Evolutionary conservation across 2,113 vertebrate species (phyloP).

Genomic region (Orycteropus afer): DNA sequence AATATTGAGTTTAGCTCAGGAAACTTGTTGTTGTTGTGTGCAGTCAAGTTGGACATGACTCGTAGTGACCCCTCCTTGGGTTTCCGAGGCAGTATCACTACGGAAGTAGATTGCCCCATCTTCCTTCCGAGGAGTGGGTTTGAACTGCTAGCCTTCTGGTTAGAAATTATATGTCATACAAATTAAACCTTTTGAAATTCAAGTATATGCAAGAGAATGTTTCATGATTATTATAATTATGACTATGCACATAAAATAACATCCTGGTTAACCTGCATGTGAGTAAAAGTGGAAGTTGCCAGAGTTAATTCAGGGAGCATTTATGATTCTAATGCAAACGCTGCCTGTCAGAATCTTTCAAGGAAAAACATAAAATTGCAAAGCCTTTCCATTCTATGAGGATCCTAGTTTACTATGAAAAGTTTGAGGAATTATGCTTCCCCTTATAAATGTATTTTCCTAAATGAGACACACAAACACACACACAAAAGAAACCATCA

Average conservation of each 20-base stretch:
- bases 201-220: neutral
- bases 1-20: conserved; percentile 18
- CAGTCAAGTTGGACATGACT: too few relatives aligned
- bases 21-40: too few relatives aligned
- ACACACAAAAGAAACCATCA: neutral
- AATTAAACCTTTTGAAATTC: neutral
- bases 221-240: neutral
- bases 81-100: too few relatives aligned
- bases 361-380: neutral
- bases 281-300: neutral
- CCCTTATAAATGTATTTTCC: neutral
- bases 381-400: neutral
- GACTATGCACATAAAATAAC: neutral
- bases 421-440: neutral
- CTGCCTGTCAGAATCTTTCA: neutral
- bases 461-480: neutral
- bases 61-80: too few relatives aligned
- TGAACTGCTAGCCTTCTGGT: too few relatives aligned
- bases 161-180: too few relatives aligned
- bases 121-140: too few relatives aligned
- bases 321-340: neutral
- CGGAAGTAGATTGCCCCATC: too few relatives aligned
- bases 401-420: neutral
- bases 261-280: neutral
- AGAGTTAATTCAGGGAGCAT: neutral